These are phyloP conservation scores for Sparus aurata DNA, from an alignment of 2,797 vertebrate species.

Conservation along the genomic window DNA sequence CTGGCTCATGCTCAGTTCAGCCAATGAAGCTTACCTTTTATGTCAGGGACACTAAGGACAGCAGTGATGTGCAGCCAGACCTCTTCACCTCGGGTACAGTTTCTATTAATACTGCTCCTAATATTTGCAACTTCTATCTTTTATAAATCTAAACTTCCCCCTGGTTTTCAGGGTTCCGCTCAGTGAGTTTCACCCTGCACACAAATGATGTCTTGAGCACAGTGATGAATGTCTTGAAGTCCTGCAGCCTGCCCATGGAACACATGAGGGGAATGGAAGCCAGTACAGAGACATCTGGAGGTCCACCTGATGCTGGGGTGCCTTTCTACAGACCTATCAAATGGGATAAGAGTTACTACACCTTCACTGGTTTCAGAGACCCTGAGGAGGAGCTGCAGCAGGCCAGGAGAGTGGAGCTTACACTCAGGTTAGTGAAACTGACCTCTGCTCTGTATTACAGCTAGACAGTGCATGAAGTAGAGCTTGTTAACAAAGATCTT, in stretches of 20 bases:
- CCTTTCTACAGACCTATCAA: conserved; percentile 91
- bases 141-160: neutral
- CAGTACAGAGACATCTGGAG: conserved; percentile 62
- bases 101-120: neutral
- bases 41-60: conserved; percentile 89
- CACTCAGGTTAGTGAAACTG: conserved; percentile 85
- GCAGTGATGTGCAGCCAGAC: conserved; percentile 54
- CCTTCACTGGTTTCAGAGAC: conserved; percentile 95
- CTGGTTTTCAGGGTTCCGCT: conserved; percentile 89
- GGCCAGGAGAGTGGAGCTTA: conserved; percentile 89
- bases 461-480: neutral
- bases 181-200: conserved; percentile 93
- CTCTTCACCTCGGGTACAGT: conserved; percentile 83
- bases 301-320: conserved; percentile 56
- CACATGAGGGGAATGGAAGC: conserved; percentile 86
- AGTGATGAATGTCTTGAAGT: conserved; percentile 92
- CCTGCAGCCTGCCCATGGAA: conserved; percentile 93
- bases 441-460: neutral
- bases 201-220: conserved; percentile 92
- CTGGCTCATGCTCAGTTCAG: conserved; percentile 86
- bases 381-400: conserved; percentile 94
- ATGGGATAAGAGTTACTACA: conserved; percentile 96
- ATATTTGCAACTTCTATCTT: neutral
- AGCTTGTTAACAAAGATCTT: neutral
- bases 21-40: conserved; percentile 95